Conservation (phyloP, 53 echinoderm and acorn worm genomes). For the Holothuria leucospilota region DNA sequence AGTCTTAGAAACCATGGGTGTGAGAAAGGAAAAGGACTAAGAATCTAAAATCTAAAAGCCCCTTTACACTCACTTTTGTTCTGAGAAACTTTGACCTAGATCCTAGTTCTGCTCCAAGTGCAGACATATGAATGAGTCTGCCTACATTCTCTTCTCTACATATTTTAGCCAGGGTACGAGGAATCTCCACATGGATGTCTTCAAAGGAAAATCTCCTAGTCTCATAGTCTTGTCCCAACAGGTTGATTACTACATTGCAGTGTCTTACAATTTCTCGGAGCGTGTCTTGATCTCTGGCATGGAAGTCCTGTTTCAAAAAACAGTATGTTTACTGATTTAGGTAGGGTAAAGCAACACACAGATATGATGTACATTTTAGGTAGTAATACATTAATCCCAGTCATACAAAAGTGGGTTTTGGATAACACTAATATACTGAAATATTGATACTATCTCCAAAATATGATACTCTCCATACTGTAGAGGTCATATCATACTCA, state of each 20-base stretch:
- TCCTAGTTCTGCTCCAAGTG: conserved; percentile 74
- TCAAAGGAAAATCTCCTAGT: conserved; percentile 91
- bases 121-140: conserved; percentile 89
- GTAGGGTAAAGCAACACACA: too few relatives aligned
- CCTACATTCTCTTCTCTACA: conserved; percentile 75
- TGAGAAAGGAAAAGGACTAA: too few relatives aligned
- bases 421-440: too few relatives aligned
- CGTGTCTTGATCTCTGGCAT: conserved; percentile 56
- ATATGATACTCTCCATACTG: conserved; percentile 26
- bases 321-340: conserved; percentile 24
- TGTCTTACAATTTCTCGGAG: conserved; percentile 80
- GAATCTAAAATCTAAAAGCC: too few relatives aligned
- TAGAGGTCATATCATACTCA: too few relatives aligned
- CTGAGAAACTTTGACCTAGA: conserved; percentile 86
- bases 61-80: conserved; percentile 74
- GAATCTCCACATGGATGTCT: conserved; percentile 79
- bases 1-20: too few relatives aligned
- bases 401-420: too few relatives aligned
- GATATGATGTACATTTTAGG: background rate
- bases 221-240: conserved; percentile 83
- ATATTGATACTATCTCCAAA: too few relatives aligned
- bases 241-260: conserved; percentile 92
- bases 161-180: conserved; percentile 75
- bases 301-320: conserved; percentile 64
- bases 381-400: background rate